A percentile compares a stretch with the other conserved stretches of the same genome.
phyloP scores from a whole-genome alignment of 2,888 invertebrate genomes.

The Parnassius orleans region DNA sequence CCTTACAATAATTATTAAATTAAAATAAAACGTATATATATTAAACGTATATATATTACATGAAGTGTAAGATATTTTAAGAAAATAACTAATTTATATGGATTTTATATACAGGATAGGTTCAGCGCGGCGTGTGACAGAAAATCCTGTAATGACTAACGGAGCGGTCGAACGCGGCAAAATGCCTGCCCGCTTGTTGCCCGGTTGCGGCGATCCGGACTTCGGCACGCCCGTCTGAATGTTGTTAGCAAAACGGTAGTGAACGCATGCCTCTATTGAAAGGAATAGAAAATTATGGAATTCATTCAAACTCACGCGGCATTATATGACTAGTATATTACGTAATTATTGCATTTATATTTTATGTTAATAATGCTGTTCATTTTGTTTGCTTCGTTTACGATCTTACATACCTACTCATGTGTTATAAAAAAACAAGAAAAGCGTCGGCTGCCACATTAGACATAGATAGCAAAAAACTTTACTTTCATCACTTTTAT shows the following conservation, averaged over 20 bases:
- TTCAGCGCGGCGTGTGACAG: conserved; percentile 65
- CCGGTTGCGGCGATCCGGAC: conserved; percentile 84
- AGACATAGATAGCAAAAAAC: neutral
- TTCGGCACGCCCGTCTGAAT: conserved; percentile 84
- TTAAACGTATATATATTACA: neutral
- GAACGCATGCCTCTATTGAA: neutral
- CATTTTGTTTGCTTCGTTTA: neutral
- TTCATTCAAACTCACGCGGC: neutral
- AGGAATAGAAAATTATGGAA: neutral
- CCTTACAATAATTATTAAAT: too few species aligned
- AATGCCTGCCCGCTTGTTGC: conserved; percentile 48
- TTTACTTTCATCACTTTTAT: neutral
- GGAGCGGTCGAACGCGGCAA: conserved; percentile 44
- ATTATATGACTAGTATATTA: neutral
- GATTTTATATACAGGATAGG: conserved; percentile 58
- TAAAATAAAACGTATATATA: too few species aligned
- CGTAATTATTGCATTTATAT: neutral
- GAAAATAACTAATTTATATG: too few species aligned
- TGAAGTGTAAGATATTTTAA: neutral
- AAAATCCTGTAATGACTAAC: conserved; percentile 45
- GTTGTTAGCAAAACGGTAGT: neutral
- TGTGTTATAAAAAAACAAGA: neutral
- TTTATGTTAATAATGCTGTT: neutral
- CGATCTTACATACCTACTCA: neutral
- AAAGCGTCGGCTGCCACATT: neutral